Conservation (phyloP, 1,140 invertebrate species). For the Triops longicaudatus region DNA sequence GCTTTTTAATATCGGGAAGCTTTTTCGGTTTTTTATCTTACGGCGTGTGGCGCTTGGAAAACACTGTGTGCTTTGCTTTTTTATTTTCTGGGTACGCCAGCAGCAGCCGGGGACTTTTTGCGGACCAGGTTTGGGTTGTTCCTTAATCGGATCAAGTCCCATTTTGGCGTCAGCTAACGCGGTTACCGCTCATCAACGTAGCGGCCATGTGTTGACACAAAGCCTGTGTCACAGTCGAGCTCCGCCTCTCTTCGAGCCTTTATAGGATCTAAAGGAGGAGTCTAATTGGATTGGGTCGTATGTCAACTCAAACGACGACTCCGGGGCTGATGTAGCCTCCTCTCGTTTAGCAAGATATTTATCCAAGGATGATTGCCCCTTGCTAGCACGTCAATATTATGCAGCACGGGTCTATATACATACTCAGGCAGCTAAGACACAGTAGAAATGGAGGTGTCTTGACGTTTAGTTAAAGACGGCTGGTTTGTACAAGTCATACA, state of each 20-base stretch:
- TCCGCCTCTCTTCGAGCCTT: not conserved
- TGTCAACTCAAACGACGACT: constrained; percentile 8
- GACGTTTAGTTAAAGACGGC: not conserved
- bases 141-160: constrained; percentile 14
- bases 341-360: constrained; percentile 8
- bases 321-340: constrained; percentile 1
- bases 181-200: constrained; percentile 14
- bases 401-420: not conserved
- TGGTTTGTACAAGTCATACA: not conserved
- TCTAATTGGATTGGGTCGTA: constrained; percentile 15
- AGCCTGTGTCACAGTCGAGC: constrained; percentile 5
- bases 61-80: not conserved
- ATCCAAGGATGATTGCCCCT: constrained; percentile 8
- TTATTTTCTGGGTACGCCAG: not conserved
- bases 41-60: not conserved
- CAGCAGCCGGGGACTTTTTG: not conserved
- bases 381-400: not conserved
- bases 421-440: not conserved
- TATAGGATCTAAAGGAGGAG: constrained; percentile 15
- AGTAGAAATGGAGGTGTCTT: not conserved
- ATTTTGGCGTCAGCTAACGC: constrained; percentile 10
- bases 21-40: not conserved
- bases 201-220: constrained; percentile 14
- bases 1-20: not conserved
- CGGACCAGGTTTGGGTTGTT: constrained; percentile 3